Conservation (phyloP, 2,888 invertebrate genomes). For the Stictocephala bisonia region DNA sequence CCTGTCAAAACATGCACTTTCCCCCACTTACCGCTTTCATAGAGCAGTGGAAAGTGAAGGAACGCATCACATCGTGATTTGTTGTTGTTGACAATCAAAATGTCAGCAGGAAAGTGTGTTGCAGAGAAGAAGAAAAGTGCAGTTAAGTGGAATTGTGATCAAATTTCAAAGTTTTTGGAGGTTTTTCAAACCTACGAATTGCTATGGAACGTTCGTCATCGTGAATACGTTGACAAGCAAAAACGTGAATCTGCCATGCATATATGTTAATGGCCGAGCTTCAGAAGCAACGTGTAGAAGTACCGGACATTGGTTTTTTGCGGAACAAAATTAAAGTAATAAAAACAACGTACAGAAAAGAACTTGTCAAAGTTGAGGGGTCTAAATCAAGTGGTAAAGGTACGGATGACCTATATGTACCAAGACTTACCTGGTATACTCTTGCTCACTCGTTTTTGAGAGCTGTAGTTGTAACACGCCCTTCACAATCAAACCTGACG, state of each 20-base stretch:
- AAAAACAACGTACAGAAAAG: conserved; percentile 24
- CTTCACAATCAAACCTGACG: conserved; percentile 28
- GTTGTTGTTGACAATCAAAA: too few relatives aligned
- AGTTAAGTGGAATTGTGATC: conserved; percentile 3
- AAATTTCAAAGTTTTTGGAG: conserved; percentile 9
- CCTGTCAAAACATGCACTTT: too few relatives aligned
- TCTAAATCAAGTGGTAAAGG: conserved; percentile 27
- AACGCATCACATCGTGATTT: too few relatives aligned
- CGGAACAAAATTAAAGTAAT: conserved; percentile 2
- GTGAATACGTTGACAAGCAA: conserved; percentile 4
- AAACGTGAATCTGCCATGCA: conserved; percentile 29
- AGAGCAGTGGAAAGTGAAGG: too few relatives aligned
- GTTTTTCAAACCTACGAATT: conserved; percentile 26
- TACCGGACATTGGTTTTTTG: conserved; percentile 8
- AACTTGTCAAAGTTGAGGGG: conserved; percentile 10
- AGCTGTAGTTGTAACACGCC: conserved; percentile 22
- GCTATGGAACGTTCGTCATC: conserved; percentile 29
- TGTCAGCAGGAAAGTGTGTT: background rate
- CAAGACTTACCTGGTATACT: conserved; percentile 18
- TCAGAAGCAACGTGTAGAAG: conserved; percentile 7
- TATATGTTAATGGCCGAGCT: conserved; percentile 8
- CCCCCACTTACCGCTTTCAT: too few relatives aligned
- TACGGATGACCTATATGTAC: conserved; percentile 33
- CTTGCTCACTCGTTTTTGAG: conserved; percentile 28
- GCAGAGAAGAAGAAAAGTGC: conserved; percentile 1